Conservation (phyloP, 2,797 vertebrate species). For the Parotocinclus haroldoi region DNA sequence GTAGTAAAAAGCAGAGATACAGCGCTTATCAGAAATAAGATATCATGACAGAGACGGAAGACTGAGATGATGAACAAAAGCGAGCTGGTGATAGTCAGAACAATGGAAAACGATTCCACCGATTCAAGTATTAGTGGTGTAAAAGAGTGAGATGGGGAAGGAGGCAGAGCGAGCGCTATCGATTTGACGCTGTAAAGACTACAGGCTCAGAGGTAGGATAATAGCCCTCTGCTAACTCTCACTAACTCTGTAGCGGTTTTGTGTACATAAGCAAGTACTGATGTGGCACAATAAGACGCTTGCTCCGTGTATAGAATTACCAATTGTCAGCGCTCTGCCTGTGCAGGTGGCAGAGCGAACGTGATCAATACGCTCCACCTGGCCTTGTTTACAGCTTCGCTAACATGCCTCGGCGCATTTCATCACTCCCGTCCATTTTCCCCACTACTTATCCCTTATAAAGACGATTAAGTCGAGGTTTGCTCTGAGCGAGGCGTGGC, state of each 20-base stretch:
- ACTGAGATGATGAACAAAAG: too few species aligned
- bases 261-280: not conserved
- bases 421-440: not conserved
- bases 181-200: not conserved
- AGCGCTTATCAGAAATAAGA: slow-evolving; percentile 18
- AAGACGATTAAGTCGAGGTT: not conserved
- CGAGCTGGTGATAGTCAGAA: too few species aligned
- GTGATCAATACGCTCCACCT: not conserved
- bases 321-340: too few species aligned
- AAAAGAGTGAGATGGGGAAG: not conserved
- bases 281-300: not conserved
- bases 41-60: too few species aligned
- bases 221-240: not conserved
- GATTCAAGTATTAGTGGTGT: not conserved
- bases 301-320: not conserved
- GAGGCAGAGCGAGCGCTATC: not conserved
- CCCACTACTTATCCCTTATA: not conserved
- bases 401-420: not conserved
- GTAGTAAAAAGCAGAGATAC: slow-evolving; percentile 10
- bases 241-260: not conserved
- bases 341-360: not conserved
- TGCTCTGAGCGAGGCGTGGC: not conserved
- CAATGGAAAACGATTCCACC: too few species aligned
- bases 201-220: not conserved
- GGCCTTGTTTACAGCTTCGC: not conserved